Percentiles rank a stretch among this genome's conserved stretches.
Evolutionary conservation across 2,888 invertebrate species (phyloP).

Genomic region (Lasioglossum villosulum): DNA sequence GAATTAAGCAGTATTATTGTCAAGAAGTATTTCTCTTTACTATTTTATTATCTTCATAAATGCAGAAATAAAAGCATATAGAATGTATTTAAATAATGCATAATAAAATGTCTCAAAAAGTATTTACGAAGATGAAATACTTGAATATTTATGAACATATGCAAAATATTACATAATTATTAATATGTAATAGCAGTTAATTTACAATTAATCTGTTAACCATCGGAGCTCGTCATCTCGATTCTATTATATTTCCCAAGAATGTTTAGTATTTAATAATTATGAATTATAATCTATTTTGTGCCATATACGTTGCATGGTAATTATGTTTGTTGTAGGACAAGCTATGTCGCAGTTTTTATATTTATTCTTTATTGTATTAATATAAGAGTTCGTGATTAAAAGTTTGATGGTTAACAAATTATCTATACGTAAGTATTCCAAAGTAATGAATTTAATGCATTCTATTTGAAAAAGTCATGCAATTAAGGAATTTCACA

Average conservation of each 20-base stretch:
- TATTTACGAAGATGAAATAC: slow-evolving; percentile 9
- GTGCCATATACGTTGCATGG: not conserved
- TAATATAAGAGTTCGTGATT: not conserved
- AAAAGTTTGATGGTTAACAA: not conserved
- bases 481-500: slow-evolving; percentile 32
- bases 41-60: slow-evolving; percentile 13
- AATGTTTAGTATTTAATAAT: not conserved
- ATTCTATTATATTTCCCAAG: not conserved
- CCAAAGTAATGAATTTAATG: slow-evolving; percentile 30
- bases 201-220: slow-evolving; percentile 1
- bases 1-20: slow-evolving; percentile 40
- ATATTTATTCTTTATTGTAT: not conserved
- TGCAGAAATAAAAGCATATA: not conserved
- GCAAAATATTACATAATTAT: slow-evolving; percentile 15
- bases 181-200: slow-evolving; percentile 18
- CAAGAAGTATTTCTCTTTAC: slow-evolving; percentile 11
- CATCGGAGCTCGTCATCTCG: not conserved
- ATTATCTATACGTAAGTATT: not conserved
- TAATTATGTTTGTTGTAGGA: not conserved
- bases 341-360: not conserved
- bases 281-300: not conserved
- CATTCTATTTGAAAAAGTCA: slow-evolving; percentile 20
- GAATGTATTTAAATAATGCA: slow-evolving; percentile 2
- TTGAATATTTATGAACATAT: slow-evolving; percentile 8
- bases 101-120: not conserved